Evolutionary conservation across 2,888 invertebrate genomes (phyloP).

Genomic region (Nezara viridula): DNA sequence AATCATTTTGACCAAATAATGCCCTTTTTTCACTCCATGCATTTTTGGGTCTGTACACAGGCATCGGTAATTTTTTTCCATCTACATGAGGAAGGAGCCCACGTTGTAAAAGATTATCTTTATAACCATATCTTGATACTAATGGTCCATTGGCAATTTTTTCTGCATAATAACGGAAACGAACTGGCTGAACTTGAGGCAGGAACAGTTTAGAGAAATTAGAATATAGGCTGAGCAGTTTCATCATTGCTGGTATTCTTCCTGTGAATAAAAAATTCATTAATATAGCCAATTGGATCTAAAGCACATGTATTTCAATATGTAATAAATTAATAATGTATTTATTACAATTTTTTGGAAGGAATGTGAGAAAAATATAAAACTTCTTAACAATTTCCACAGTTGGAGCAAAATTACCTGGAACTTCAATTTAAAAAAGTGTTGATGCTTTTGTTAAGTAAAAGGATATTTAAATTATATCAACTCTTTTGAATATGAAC

Average conservation of each 20-base stretch:
- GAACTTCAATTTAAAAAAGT: too few species aligned
- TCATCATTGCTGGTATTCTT: background rate
- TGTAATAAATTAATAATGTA: too few species aligned
- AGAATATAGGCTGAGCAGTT: constrained; percentile 15
- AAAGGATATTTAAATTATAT: too few species aligned
- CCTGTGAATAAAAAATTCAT: background rate
- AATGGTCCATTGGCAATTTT: constrained; percentile 74
- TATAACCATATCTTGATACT: constrained; percentile 79
- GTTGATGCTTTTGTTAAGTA: too few species aligned
- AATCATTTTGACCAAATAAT: constrained; percentile 95
- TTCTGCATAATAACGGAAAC: constrained; percentile 76
- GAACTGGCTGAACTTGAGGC: constrained; percentile 69
- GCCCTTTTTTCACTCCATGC: constrained; percentile 84
- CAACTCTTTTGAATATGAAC: too few species aligned
- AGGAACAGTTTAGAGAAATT: constrained; percentile 29
- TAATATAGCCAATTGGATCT: background rate
- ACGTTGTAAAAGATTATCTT: constrained; percentile 76
- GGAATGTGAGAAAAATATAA: too few species aligned
- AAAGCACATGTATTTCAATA: too few species aligned
- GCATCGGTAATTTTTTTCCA: constrained; percentile 74
- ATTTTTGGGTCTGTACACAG: constrained; percentile 78
- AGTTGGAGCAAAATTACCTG: too few species aligned
- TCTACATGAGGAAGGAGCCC: constrained; percentile 79
- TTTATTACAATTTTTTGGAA: too few species aligned
- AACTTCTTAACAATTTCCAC: too few species aligned